Base-by-base conservation (phyloP, 2,113 vertebrate genomes). In the Sialia sialis region DNA sequence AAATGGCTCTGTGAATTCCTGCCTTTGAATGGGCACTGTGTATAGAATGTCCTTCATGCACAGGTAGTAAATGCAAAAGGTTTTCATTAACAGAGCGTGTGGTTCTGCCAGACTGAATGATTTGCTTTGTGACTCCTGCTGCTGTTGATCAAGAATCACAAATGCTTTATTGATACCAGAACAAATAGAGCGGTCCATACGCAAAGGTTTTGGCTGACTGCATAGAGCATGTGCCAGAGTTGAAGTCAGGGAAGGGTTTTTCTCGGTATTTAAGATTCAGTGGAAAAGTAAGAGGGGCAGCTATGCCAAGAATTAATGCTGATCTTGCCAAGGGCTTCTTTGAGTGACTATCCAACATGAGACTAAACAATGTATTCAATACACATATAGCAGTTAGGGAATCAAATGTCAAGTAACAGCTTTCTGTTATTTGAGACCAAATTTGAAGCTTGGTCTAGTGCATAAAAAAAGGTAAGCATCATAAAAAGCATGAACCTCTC, bases 281-380 rank as follows among this genome's bases (percentile, higher is more conserved):
- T 96, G 97, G 96, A 97, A 97, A 98, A 97, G 91, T 91, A 94
- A 98, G 76, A 94, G 86, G 86, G 93, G 62, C 77, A 96, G 74
- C 63, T 75, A 97, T 94, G 98, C 97, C 98, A 98, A 98, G 97
- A 98, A 98, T 96, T 94, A 96, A 95, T 68, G 86, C 41, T 92
- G 81, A 93, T 94, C 87, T 98, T 96, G 97, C 98, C 97, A 98
- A 98, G 87, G 46, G 89, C 96, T 98, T 97, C 96, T 97, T 96
- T 95, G 94, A 97, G 93, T 94, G 93, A 84, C 87, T 97, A 97
- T 95, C 97, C 97, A 97, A 94, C 59, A 92, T 96, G 93, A 98
- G 97, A 97, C 97, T 97, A 98, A 98, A 98, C 96, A 98, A 95
- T 93, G 90, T 95, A 97, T 96, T 97, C 97, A 95, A 97, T 97